Percentiles rank a stretch among this genome's conserved stretches.
phyloP scores from a whole-genome alignment of 2,797 vertebrate genomes.

The Cossypha dichroa region DNA sequence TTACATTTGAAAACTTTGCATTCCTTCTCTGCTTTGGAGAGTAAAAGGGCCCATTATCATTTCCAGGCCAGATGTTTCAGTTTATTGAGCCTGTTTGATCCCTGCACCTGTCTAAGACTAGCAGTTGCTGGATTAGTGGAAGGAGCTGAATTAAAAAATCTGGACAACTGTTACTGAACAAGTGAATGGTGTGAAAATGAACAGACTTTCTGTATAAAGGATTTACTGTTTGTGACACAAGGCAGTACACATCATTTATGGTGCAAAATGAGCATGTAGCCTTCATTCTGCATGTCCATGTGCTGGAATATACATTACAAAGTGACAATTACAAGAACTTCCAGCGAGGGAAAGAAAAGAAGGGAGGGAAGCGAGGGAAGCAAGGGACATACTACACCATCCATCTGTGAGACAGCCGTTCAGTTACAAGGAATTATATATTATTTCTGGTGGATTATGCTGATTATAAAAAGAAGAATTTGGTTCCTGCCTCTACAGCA shows the following conservation, averaged over 20 bases:
- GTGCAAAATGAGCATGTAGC: slow-evolving; percentile 53
- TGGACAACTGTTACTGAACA: slow-evolving; percentile 82
- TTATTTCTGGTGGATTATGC: slow-evolving; percentile 83
- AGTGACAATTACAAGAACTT: slow-evolving; percentile 73
- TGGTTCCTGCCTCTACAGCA: slow-evolving; percentile 43
- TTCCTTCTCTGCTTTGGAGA: slow-evolving; percentile 70
- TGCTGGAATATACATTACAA: slow-evolving; percentile 74
- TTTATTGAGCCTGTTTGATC: slow-evolving; percentile 83
- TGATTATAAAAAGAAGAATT: slow-evolving; percentile 78
- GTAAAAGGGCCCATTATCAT: slow-evolving; percentile 82
- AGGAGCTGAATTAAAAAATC: slow-evolving; percentile 79
- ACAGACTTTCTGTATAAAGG: slow-evolving; percentile 80
- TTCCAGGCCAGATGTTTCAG: slow-evolving; percentile 83
- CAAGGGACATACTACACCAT: slow-evolving; percentile 73
- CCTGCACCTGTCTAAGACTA: slow-evolving; percentile 83
- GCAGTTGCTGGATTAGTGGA: slow-evolving; percentile 85
- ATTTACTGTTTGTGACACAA: slow-evolving; percentile 81
- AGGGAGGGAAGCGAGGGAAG: not conserved
- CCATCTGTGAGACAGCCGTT: slow-evolving; percentile 83
- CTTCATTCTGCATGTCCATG: slow-evolving; percentile 60
- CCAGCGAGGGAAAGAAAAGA: slow-evolving; percentile 61
- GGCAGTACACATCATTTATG: slow-evolving; percentile 74
- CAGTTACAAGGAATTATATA: slow-evolving; percentile 78
- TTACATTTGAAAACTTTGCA: slow-evolving; percentile 77
- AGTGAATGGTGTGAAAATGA: slow-evolving; percentile 84